Conservation (phyloP, 2,797 vertebrate genomes). For the Hemibagrus guttatus region DNA sequence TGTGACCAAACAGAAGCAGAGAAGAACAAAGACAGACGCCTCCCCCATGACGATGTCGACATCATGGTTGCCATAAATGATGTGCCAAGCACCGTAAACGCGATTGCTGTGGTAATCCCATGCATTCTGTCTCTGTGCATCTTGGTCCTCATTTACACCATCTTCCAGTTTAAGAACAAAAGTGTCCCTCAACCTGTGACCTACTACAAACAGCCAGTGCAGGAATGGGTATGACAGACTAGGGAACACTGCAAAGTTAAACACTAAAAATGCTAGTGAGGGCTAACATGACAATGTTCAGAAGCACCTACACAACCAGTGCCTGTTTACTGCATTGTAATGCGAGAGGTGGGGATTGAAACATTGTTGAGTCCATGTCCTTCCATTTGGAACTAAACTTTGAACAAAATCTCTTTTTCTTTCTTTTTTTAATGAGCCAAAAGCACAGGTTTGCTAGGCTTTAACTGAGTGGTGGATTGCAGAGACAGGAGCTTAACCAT, state of each 20-base stretch:
- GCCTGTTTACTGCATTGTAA: slow-evolving; percentile 70
- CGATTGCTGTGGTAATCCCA: slow-evolving; percentile 96
- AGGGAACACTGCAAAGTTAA: slow-evolving; percentile 48
- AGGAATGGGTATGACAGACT: slow-evolving; percentile 96
- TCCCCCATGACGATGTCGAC: slow-evolving; percentile 90
- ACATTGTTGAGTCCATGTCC: slow-evolving; percentile 27
- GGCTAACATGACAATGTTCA: slow-evolving; percentile 64
- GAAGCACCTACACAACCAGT: slow-evolving; percentile 63
- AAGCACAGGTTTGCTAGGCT: slow-evolving; percentile 60
- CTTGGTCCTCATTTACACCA: slow-evolving; percentile 96
- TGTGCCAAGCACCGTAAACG: slow-evolving; percentile 91
- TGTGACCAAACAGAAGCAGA: slow-evolving; percentile 93
- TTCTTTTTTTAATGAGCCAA: slow-evolving; percentile 65
- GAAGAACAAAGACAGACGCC: slow-evolving; percentile 86
- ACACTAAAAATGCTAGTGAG: slow-evolving; percentile 61
- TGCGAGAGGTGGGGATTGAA: slow-evolving; percentile 54
- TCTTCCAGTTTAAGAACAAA: slow-evolving; percentile 99
- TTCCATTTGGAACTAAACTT: slow-evolving; percentile 29
- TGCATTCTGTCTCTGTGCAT: slow-evolving; percentile 96
- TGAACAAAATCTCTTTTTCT: not conserved
- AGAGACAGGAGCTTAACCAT: slow-evolving; percentile 25
- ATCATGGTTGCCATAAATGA: slow-evolving; percentile 98
- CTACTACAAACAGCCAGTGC: slow-evolving; percentile 97
- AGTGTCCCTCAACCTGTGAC: slow-evolving; percentile 89
- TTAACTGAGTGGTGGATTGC: slow-evolving; percentile 9